Evolutionary conservation across 2,113 vertebrate species (phyloP).

Genomic region (Petroica traversi): DNA sequence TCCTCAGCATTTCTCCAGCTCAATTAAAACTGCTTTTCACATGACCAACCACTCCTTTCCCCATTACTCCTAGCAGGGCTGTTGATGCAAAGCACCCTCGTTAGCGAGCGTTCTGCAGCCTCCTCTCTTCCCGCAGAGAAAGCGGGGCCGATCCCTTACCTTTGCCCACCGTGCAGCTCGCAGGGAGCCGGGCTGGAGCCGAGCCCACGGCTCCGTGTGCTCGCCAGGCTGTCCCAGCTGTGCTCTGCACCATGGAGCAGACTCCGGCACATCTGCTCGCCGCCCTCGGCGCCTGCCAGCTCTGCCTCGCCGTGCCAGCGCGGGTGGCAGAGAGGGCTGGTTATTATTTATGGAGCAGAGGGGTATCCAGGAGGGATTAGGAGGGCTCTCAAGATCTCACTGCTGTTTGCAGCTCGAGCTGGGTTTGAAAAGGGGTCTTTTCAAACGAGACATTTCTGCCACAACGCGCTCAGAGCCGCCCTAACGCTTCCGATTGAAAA

Average conservation of each 20-base stretch:
- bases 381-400: background rate
- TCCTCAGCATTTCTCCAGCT: background rate
- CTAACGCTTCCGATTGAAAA: background rate
- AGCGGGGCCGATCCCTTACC: background rate
- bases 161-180: rapidly evolving
- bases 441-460: background rate
- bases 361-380: background rate
- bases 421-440: background rate
- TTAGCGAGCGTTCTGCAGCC: background rate
- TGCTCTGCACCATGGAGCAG: background rate
- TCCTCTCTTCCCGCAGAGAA: background rate
- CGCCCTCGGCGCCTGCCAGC: too few species aligned
- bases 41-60: background rate
- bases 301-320: background rate
- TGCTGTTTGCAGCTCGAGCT: background rate
- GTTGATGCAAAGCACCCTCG: rapidly evolving
- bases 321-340: background rate
- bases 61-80: rapidly evolving
- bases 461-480: rapidly evolving
- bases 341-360: background rate
- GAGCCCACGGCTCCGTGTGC: rapidly evolving
- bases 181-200: background rate
- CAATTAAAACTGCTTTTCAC: background rate
- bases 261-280: background rate
- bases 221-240: background rate